phyloP scores from a whole-genome alignment of 2,797 vertebrate species.

The Stomatorhinus walkeri region DNA sequence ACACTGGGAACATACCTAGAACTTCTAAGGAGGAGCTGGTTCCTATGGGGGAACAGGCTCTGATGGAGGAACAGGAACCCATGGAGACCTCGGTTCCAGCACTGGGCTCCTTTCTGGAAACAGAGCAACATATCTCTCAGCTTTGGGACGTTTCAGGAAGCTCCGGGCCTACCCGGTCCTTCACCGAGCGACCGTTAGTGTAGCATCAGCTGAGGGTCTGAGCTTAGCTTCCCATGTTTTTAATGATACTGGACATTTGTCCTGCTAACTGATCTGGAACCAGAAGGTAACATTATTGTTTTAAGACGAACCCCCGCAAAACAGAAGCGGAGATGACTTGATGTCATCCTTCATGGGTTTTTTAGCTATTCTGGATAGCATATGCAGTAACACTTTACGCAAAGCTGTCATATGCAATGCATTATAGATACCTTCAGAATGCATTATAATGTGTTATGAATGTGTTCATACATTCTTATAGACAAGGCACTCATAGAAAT shows the following conservation, averaged over 20 bases:
- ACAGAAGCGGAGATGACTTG: background rate
- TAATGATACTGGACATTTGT: background rate
- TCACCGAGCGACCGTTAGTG: background rate
- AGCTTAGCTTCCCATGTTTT: background rate
- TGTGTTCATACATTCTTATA: background rate
- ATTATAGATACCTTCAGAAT: background rate
- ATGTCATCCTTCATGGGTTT: background rate
- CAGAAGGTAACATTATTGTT: background rate
- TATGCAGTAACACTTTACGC: background rate
- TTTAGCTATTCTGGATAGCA: background rate
- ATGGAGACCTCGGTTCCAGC: background rate
- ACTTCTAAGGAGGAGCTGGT: background rate
- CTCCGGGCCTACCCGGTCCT: background rate
- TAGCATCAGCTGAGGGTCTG: background rate
- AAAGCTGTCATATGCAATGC: background rate
- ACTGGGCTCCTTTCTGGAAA: slow-evolving; percentile 16
- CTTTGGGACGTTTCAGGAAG: background rate
- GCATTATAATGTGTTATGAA: background rate
- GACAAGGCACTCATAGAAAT: background rate
- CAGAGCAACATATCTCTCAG: background rate
- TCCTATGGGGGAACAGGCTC: background rate
- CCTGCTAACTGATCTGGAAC: background rate
- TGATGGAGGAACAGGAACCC: background rate
- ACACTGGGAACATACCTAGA: slow-evolving; percentile 10
- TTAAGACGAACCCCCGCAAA: background rate